Conservation (phyloP, 2,113 vertebrate species). For the Piprites chloris region DNA sequence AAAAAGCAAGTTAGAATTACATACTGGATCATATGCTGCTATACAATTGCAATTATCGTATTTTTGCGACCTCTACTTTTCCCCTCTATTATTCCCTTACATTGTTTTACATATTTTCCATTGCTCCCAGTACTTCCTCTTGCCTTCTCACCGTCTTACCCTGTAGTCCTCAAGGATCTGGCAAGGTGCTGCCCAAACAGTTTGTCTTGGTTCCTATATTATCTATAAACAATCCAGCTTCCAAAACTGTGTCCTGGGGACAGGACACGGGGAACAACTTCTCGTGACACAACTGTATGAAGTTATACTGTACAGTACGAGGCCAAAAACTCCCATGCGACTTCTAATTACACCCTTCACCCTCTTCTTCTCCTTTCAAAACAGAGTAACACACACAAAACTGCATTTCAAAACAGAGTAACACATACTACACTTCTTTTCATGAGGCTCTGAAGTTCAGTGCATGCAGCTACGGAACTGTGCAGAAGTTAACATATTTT, state of each 20-base stretch:
- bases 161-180: neutral
- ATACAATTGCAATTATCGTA: neutral
- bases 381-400: neutral
- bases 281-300: neutral
- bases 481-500: neutral
- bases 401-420: neutral
- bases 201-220: neutral
- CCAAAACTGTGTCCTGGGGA: neutral
- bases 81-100: neutral
- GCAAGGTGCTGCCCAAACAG: neutral
- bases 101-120: neutral
- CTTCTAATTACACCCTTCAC: neutral
- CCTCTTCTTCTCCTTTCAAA: neutral
- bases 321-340: neutral
- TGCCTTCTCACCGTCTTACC: neutral
- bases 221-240: neutral
- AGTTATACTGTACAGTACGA: neutral
- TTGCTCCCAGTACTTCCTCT: neutral
- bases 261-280: rapidly evolving
- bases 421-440: neutral
- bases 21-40: neutral
- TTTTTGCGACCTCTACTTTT: neutral
- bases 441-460: neutral
- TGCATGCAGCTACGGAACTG: neutral
- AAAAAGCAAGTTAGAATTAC: neutral